Conservation (phyloP, 2,888 invertebrate genomes). For the Scotopteryx bipunctaria region DNA sequence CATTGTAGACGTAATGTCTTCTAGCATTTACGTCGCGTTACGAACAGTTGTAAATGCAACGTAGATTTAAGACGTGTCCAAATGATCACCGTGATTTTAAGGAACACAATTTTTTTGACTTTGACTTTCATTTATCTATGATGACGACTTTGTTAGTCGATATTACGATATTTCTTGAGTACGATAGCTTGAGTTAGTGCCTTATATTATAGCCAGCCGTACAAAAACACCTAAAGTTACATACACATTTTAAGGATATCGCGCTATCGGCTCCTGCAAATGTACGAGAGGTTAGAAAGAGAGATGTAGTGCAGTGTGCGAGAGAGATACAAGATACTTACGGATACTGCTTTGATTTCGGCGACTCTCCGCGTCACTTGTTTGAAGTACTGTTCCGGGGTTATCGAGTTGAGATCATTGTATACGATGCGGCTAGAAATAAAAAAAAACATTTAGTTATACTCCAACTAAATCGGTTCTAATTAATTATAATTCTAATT, state of each 20-base stretch:
- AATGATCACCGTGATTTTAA: too few species aligned
- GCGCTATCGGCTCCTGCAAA: slow-evolving; percentile 57
- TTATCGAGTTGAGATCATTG: slow-evolving; percentile 94
- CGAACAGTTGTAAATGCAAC: too few species aligned
- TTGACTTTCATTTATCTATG: too few species aligned
- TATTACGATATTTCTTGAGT: neutral
- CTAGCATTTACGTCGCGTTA: too few species aligned
- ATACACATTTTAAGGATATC: slow-evolving; percentile 53
- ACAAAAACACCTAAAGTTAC: slow-evolving; percentile 29
- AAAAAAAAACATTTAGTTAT: slow-evolving; percentile 9
- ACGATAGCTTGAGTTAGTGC: neutral
- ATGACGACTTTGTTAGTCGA: too few species aligned
- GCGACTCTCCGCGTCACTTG: slow-evolving; percentile 94
- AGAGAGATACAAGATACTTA: slow-evolving; percentile 74
- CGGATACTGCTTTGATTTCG: slow-evolving; percentile 95
- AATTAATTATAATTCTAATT: too few species aligned
- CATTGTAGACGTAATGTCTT: too few species aligned
- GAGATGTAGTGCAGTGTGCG: slow-evolving; percentile 9
- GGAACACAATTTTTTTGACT: too few species aligned
- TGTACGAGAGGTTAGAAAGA: slow-evolving; percentile 43
- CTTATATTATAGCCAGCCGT: slow-evolving; percentile 16
- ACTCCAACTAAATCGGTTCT: neutral
- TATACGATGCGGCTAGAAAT: slow-evolving; percentile 91
- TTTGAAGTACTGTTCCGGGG: slow-evolving; percentile 97
- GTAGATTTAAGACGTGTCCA: too few species aligned